These are phyloP conservation scores for Karalla daura DNA, from an alignment of 2,797 vertebrate genomes.

Conservation along the genomic window DNA sequence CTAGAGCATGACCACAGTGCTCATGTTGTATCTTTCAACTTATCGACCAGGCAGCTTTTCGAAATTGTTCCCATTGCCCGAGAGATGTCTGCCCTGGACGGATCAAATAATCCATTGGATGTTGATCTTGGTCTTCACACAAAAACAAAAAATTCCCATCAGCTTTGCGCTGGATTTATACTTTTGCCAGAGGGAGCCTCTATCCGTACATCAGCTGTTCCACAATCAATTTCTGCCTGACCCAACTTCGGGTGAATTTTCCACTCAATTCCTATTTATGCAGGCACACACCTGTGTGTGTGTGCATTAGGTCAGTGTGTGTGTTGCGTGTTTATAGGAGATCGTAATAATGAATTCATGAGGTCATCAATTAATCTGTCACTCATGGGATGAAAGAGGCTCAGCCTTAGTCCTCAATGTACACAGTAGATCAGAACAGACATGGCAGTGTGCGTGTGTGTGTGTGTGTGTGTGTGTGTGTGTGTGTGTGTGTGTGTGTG, in stretches of 20 bases:
- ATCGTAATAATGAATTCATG: constrained; percentile 66
- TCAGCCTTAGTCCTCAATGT: constrained; percentile 47
- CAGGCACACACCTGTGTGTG: constrained; percentile 50
- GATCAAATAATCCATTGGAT: constrained; percentile 29
- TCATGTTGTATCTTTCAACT: constrained; percentile 21
- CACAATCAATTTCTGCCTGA: constrained; percentile 53
- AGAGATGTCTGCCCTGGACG: constrained; percentile 5
- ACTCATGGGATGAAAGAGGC: constrained; percentile 51
- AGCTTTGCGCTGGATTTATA: constrained; percentile 32
- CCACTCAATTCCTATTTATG: constrained; percentile 52
- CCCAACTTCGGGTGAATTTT: constrained; percentile 29
- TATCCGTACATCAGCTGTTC: constrained; percentile 53
- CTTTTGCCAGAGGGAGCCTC: constrained; percentile 34
- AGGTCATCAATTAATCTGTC: constrained; percentile 71
- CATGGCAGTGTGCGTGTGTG: constrained; percentile 30
- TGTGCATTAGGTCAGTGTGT: constrained; percentile 18
- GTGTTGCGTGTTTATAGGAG: constrained; percentile 34
- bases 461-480: constrained; percentile 36
- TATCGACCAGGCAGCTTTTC: constrained; percentile 29
- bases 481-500: constrained; percentile 38
- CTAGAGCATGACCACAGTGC: constrained; percentile 26
- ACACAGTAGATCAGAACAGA: constrained; percentile 55
- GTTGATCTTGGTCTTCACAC: constrained; percentile 23
- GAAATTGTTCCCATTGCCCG: constrained; percentile 15
- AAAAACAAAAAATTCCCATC: constrained; percentile 28